Conservation (phyloP, 2,888 invertebrate species). For the Cordylochernes scorpioides region DNA sequence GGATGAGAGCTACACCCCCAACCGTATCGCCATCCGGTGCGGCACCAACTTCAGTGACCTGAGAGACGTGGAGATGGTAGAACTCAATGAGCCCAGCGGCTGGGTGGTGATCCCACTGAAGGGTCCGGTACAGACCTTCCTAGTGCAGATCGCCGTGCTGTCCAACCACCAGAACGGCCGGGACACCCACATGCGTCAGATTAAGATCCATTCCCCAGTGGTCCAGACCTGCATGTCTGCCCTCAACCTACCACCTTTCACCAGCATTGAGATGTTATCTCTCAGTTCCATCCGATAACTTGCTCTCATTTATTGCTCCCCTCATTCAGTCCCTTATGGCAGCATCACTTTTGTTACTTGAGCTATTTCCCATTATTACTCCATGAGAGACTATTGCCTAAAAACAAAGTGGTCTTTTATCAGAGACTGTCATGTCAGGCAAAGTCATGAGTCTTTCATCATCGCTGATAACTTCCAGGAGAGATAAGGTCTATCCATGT, state of each 20-base stretch:
- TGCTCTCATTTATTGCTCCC: too few species aligned
- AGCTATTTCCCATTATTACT: too few species aligned
- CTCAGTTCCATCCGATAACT: slow-evolving; percentile 8
- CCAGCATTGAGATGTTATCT: slow-evolving; percentile 7
- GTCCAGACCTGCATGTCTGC: slow-evolving; percentile 20
- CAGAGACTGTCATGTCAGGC: too few species aligned
- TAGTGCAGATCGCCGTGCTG: slow-evolving; percentile 82
- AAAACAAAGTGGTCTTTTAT: too few species aligned
- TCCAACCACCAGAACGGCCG: slow-evolving; percentile 97
- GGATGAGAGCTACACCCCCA: slow-evolving; percentile 96
- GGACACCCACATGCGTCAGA: slow-evolving; percentile 90
- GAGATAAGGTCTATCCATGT: too few species aligned
- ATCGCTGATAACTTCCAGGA: too few species aligned
- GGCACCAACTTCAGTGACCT: slow-evolving; percentile 90
- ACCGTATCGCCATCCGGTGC: slow-evolving; percentile 65
- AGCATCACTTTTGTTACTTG: too few species aligned
- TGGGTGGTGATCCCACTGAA: slow-evolving; percentile 84
- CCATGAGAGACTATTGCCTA: too few species aligned
- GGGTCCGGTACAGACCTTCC: slow-evolving; percentile 76
- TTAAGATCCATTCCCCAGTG: slow-evolving; percentile 71
- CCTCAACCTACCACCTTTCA: slow-evolving; percentile 19
- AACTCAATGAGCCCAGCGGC: slow-evolving; percentile 75
- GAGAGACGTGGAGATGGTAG: slow-evolving; percentile 77
- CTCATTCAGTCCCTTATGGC: too few species aligned
- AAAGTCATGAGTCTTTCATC: too few species aligned